A percentile compares a stretch with the other conserved stretches of the same genome.
phyloP scores from a whole-genome alignment of 2,888 invertebrate species.

The Pseudanteris insignis region DNA sequence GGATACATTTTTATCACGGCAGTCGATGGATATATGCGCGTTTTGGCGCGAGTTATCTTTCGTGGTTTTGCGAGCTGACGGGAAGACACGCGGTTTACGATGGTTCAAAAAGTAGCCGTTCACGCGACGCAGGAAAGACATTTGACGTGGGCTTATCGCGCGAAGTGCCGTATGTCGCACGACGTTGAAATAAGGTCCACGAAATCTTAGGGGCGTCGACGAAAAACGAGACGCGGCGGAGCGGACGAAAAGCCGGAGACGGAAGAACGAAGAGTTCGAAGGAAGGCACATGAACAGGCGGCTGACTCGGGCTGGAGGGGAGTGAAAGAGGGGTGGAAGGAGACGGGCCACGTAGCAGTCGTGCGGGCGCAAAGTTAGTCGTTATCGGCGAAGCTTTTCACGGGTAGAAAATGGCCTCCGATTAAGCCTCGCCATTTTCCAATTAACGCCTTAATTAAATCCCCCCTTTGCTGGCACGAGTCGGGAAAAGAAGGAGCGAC shows the following conservation, averaged over 20 bases:
- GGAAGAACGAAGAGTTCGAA: too few relatives aligned
- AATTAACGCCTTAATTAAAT: slow-evolving; percentile 66
- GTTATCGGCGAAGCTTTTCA: slow-evolving; percentile 60
- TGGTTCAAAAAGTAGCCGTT: slow-evolving; percentile 35
- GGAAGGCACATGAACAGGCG: too few relatives aligned
- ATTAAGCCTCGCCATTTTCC: slow-evolving; percentile 65
- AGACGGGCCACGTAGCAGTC: slow-evolving; percentile 36
- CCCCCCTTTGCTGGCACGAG: slow-evolving; percentile 48
- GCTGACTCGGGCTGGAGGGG: slow-evolving; percentile 1
- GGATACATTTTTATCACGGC: too few relatives aligned
- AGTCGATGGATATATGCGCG: too few relatives aligned
- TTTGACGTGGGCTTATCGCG: slow-evolving; percentile 37
- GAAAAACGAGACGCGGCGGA: slow-evolving; percentile 19
- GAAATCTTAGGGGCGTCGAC: slow-evolving; percentile 20
- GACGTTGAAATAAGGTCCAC: slow-evolving; percentile 30
- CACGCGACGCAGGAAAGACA: slow-evolving; percentile 35
- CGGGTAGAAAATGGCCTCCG: slow-evolving; percentile 56
- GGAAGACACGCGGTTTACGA: slow-evolving; percentile 35
- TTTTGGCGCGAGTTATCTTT: slow-evolving; percentile 34
- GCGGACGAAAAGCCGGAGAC: slow-evolving; percentile 45
- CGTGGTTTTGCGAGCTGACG: slow-evolving; percentile 8
- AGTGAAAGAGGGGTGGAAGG: slow-evolving; percentile 13
- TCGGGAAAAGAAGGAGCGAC: slow-evolving; percentile 34
- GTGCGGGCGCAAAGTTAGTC: slow-evolving; percentile 55
- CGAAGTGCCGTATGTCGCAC: slow-evolving; percentile 32